Conservation (phyloP, 37 sponge, comb jelly and placozoan species). For the Halisarca cf. caerulea region DNA sequence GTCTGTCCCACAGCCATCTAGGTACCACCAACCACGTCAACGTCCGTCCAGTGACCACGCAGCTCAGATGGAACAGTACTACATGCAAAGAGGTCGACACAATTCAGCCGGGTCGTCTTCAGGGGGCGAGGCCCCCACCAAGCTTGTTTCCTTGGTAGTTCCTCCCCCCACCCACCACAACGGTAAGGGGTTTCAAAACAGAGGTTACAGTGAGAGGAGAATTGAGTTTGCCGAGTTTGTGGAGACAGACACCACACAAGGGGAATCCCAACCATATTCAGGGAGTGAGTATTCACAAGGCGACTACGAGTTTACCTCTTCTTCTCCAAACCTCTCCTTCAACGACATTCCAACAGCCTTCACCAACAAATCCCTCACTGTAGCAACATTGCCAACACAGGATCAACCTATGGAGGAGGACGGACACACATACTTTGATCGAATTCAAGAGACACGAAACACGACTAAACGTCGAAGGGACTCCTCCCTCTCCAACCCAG, state of each 20-base stretch:
- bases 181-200: constrained; percentile 26
- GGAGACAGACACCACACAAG: constrained; percentile 36
- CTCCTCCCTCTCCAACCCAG: constrained; percentile 7
- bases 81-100: too few relatives aligned
- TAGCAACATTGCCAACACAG: constrained; percentile 69
- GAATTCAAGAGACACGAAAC: constrained; percentile 45
- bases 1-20: neutral
- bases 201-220: constrained; percentile 57
- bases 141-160: constrained; percentile 55
- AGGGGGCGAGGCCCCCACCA: constrained; percentile 43
- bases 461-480: neutral
- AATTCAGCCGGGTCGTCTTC: neutral
- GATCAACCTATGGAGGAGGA: constrained; percentile 39
- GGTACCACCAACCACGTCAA: neutral
- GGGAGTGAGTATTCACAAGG: constrained; percentile 54
- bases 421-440: constrained; percentile 41
- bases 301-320: constrained; percentile 31
- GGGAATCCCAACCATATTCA: constrained; percentile 46
- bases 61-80: too few relatives aligned
- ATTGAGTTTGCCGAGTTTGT: constrained; percentile 62
- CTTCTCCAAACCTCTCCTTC: constrained; percentile 71
- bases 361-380: constrained; percentile 48
- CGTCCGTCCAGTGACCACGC: neutral
- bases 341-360: constrained; percentile 41
- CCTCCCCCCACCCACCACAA: constrained; percentile 1